These are phyloP conservation scores for Sclerodermus sp. DNA, from an alignment of 2,888 invertebrate genomes.

Conservation along the genomic window DNA sequence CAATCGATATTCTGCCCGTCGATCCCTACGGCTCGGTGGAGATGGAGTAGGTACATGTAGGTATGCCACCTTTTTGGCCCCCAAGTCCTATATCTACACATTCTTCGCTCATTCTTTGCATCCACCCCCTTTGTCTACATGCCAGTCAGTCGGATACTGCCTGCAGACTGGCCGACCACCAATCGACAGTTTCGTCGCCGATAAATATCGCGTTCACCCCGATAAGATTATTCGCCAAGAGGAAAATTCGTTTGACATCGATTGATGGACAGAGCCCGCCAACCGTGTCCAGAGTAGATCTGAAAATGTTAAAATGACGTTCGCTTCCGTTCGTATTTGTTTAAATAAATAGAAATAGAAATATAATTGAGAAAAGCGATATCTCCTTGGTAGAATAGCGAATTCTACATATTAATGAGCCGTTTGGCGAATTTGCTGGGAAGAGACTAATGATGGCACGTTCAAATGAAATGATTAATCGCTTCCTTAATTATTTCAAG, in stretches of 20 bases:
- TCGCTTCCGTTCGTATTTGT: background rate
- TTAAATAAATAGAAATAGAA: background rate
- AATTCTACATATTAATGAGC: background rate
- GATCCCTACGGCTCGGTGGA: constrained; percentile 22
- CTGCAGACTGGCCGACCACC: background rate
- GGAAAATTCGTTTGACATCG: background rate
- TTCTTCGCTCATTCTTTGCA: constrained; percentile 2
- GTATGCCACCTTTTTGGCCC: constrained; percentile 23
- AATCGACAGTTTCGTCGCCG: background rate
- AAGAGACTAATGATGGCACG: background rate
- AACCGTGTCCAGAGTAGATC: background rate
- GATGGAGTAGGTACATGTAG: constrained; percentile 30
- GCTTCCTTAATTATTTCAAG: constrained; percentile 20
- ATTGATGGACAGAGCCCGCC: background rate
- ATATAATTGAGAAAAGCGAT: no score
- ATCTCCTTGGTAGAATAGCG: no score
- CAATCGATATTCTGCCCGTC: constrained; percentile 34
- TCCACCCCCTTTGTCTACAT: constrained; percentile 1
- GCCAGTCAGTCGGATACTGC: constrained; percentile 1
- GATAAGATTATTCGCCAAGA: background rate
- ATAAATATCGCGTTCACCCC: background rate
- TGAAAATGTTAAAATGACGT: background rate
- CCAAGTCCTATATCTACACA: constrained; percentile 11
- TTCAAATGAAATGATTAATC: constrained; percentile 23
- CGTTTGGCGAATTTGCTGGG: background rate